A percentile compares a stretch with the other conserved stretches of the same genome.
phyloP scores from a whole-genome alignment of 2,888 invertebrate species.

The Seira sanloemensis region DNA sequence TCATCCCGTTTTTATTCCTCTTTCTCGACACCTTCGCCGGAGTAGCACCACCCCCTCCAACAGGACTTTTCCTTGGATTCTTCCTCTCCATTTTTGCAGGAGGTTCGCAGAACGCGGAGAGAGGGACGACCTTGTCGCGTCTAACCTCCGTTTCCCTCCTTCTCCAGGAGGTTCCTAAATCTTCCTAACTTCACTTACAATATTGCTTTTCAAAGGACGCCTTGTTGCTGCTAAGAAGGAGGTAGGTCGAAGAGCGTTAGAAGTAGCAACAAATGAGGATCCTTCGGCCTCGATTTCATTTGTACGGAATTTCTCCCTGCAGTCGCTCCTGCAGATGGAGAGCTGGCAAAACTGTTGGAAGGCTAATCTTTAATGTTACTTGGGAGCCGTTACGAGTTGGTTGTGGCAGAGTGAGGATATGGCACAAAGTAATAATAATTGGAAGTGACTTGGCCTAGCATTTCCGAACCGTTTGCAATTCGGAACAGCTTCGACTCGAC shows the following conservation, averaged over 20 bases:
- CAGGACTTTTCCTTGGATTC: constrained; percentile 71
- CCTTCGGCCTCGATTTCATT: constrained; percentile 52
- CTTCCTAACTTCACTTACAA: background rate
- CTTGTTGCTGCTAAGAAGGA: constrained; percentile 36
- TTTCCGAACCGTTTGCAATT: background rate
- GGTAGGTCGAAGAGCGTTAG: constrained; percentile 23
- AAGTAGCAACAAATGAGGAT: background rate
- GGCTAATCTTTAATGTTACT: background rate
- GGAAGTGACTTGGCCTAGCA: background rate
- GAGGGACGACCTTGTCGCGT: background rate
- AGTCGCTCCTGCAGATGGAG: constrained; percentile 42
- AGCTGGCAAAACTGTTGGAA: background rate
- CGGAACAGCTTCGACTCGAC: background rate
- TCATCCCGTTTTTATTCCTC: constrained; percentile 73
- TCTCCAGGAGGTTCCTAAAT: background rate
- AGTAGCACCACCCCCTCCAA: constrained; percentile 69
- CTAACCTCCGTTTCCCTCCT: background rate
- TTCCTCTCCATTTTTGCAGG: constrained; percentile 65
- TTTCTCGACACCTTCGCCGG: constrained; percentile 70
- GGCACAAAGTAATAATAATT: background rate
- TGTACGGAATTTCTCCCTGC: constrained; percentile 46
- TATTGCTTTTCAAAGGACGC: background rate
- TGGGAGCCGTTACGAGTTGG: background rate
- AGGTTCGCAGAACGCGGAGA: constrained; percentile 18
- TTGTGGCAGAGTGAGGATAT: constrained; percentile 9